A percentile compares a stretch with the other conserved stretches of the same genome.
Conservation (phyloP, 2,797 vertebrate genomes). For the Salarias fasciatus region DNA sequence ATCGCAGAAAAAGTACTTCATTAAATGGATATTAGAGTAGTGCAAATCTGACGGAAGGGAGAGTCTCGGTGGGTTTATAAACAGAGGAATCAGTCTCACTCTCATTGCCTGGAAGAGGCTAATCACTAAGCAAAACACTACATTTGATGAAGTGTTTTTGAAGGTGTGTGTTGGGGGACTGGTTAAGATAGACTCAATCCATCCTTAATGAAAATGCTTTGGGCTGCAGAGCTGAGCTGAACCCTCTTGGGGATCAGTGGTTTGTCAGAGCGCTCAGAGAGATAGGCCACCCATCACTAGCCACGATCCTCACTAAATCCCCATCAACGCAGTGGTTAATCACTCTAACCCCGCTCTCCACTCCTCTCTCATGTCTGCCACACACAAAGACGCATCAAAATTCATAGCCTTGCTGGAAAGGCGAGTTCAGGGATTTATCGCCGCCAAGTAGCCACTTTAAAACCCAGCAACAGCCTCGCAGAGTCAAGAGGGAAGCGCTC, state of each 20-base stretch:
- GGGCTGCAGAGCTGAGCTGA: constrained; percentile 91
- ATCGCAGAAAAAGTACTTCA: constrained; percentile 82
- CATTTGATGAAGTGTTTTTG: constrained; percentile 99
- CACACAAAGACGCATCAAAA: constrained; percentile 86
- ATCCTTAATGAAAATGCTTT: constrained; percentile 99
- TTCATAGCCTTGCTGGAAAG: constrained; percentile 83
- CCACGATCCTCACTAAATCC: constrained; percentile 83
- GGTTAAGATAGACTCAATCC: constrained; percentile 94
- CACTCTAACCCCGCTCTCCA: constrained; percentile 79
- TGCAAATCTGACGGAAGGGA: constrained; percentile 88
- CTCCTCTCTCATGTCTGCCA: constrained; percentile 71
- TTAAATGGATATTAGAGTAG: constrained; percentile 94
- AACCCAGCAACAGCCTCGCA: constrained; percentile 46
- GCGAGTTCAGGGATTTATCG: constrained; percentile 73
- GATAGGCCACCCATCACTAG: constrained; percentile 87
- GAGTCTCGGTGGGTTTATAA: constrained; percentile 85
- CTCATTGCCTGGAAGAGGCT: constrained; percentile 93
- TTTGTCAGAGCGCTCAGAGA: constrained; percentile 79
- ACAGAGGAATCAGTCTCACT: constrained; percentile 86
- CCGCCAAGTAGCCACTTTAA: constrained; percentile 73
- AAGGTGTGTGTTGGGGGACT: constrained; percentile 86
- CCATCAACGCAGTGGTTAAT: constrained; percentile 86
- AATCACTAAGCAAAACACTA: constrained; percentile 99
- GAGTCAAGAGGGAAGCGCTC: constrained; percentile 63
- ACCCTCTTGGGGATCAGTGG: constrained; percentile 88